Evolutionary conservation across 2,888 invertebrate genomes (phyloP).

Genomic region (Hoplodrina ambigua): DNA sequence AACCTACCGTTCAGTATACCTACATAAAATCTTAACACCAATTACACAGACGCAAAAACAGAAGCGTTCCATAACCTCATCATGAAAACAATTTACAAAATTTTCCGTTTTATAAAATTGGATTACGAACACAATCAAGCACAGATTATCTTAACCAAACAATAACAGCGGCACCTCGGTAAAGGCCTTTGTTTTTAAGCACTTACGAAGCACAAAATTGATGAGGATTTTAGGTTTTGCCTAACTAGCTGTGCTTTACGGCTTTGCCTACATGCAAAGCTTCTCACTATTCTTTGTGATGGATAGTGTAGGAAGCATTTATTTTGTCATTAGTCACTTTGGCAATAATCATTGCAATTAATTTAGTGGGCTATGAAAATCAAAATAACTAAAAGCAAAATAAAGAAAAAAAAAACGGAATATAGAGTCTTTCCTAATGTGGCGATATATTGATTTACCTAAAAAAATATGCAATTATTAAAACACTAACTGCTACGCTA

Average conservation of each 20-base stretch:
- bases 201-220: slow-evolving; percentile 29
- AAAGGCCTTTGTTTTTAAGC: slow-evolving; percentile 16
- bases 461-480: too few relatives aligned
- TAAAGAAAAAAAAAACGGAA: background rate
- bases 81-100: slow-evolving; percentile 32
- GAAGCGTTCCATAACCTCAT: slow-evolving; percentile 6
- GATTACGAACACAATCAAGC: slow-evolving; percentile 27
- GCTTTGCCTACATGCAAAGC: background rate
- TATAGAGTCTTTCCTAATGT: too few relatives aligned
- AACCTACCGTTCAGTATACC: background rate
- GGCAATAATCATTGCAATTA: background rate
- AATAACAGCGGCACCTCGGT: slow-evolving; percentile 5
- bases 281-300: background rate
- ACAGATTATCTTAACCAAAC: slow-evolving; percentile 13
- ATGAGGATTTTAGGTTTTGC: slow-evolving; percentile 22
- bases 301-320: background rate
- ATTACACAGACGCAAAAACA: background rate
- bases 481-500: background rate
- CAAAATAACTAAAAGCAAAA: background rate
- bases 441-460: background rate
- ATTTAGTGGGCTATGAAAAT: background rate
- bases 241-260: background rate
- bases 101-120: slow-evolving; percentile 28
- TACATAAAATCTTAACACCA: background rate
- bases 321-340: background rate